Base-by-base conservation (phyloP, 2,888 invertebrate genomes). In the Athalia cordata region DNA sequence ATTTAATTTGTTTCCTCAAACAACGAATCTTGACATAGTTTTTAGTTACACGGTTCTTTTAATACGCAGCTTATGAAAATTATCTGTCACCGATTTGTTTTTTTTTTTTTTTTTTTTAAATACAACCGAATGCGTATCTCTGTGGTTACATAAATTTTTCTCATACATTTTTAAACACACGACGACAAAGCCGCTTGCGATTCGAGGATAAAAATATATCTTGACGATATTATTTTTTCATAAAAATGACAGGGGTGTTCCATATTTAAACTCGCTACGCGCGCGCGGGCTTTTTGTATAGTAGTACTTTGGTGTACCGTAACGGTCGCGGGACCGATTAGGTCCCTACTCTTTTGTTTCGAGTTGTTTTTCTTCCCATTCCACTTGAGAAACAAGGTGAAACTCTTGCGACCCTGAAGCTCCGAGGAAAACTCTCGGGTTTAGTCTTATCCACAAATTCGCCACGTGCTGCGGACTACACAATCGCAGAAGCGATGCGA, bases 11-110 rank as follows among this genome's bases (percentile, higher is more conserved):
- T 72, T 59, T 72, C 70, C 59, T 59, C 57, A 59, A 72, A 72
- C 70, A 72, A 72, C 57, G 59, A 57, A 45, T 72, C 70, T 72
- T 57, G 57, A 72, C 70, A 72, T 72, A 72, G 70, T 59, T 59
- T 4, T 45, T 47, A 47, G 13, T n/a, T 57, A 13, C 47, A 59
- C 52, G 59, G 13, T 9, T 47, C 47, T 45, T 59, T 13, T 57
- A 45, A 5, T 11, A 45, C 29, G 13, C 45, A 57, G 45, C 59
- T 8, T 13, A 2, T 29, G 29, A 29, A 29, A 29, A 6, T 15
- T 8, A 8, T 47, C 9, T 29, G 6, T 67, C 3, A 47, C n/a
- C 52, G 7, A 9, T 11, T 2, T 52, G 11, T 9, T 55, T n/a
- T 7, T 55, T 43, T 8, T 64, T 45, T 8, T 52, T 3, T 52